Base-by-base conservation (phyloP, 1,140 invertebrate species). In the Chymomyza costata region DNA sequence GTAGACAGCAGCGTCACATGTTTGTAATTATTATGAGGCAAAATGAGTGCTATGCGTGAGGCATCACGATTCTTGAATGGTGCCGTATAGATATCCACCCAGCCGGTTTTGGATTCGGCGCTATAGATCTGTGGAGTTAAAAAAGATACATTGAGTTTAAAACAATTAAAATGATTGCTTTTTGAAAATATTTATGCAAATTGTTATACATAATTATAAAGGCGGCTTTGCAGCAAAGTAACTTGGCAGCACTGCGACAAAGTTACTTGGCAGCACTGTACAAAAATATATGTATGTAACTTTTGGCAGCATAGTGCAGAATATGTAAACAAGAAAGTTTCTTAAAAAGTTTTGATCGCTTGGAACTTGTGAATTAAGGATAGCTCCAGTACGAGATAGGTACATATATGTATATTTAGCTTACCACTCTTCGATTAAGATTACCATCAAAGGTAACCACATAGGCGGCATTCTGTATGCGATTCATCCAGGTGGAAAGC, bases 401-500 rank as follows among this genome's bases (percentile, higher is more conserved):
- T n/a, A n/a, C n/a, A 21, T n/a, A n/a, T n/a, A n/a, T n/a, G n/a
- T n/a, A n/a, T n/a, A n/a, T n/a, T n/a, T n/a, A n/a, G 52, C 55
- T 51, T 38, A 83, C 82, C 62, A 51, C 57, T 28, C 65, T 59
- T 2, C 78, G 60, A 14, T 40, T 63, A 0, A 54, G 55, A n/a
- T n/a, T n/a, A 13, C 69, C 82, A 52, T 68, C 63, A 30, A 81
- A 84, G 14, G 61, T 70, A 0, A 82, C 66, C n/a, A 86, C 37
- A 28, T 70, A 68, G 10, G 82, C 84, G 2, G 51, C 78, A 78
- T 96, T 97, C 86, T 98, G 96, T 32, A 93, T 90, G 60, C 96
- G 87, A 74, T 97, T 95, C 85, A 95, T 92, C 94, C 95, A 97
- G 31, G 93, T 90, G 1, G 93, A 90, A 7, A 89, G 86, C 1